A percentile compares a stretch with the other conserved stretches of the same genome.
phyloP scores from a whole-genome alignment of 2,113 vertebrate genomes.

The Anas platyrhynchos region DNA sequence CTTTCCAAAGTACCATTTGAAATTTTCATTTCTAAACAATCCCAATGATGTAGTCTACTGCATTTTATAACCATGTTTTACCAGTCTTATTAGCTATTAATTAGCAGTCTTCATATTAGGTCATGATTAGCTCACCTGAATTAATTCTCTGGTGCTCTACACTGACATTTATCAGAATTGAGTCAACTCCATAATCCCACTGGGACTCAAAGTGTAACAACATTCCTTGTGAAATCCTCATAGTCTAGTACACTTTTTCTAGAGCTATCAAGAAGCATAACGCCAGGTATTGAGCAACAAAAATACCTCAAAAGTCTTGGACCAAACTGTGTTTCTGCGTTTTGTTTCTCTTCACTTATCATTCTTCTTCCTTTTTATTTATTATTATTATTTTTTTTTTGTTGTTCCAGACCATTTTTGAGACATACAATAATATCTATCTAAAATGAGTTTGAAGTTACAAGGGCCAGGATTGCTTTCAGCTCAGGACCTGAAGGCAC shows the following conservation, averaged over 20 bases:
- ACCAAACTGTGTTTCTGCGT: accelerated
- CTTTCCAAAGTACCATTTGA: background rate
- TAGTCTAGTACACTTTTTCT: background rate
- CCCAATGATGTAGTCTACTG: background rate
- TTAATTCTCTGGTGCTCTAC: background rate
- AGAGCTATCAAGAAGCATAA: background rate
- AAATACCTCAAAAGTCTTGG: background rate
- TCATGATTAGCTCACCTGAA: background rate
- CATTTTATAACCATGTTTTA: background rate
- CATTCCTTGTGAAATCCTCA: background rate
- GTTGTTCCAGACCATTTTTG: background rate
- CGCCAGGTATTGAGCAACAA: background rate
- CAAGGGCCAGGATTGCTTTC: background rate
- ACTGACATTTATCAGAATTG: background rate
- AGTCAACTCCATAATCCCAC: background rate
- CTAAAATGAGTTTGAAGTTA: background rate
- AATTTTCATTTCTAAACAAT: background rate
- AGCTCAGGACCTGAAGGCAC: background rate
- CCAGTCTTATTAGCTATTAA: conserved; percentile 17
- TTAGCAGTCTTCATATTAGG: background rate
- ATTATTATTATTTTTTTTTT: background rate
- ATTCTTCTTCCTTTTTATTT: background rate
- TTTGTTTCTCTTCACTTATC: background rate
- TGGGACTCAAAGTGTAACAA: background rate
- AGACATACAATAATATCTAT: background rate